Conservation (phyloP, 2,888 invertebrate species). For the Ectemnius cavifrons region DNA sequence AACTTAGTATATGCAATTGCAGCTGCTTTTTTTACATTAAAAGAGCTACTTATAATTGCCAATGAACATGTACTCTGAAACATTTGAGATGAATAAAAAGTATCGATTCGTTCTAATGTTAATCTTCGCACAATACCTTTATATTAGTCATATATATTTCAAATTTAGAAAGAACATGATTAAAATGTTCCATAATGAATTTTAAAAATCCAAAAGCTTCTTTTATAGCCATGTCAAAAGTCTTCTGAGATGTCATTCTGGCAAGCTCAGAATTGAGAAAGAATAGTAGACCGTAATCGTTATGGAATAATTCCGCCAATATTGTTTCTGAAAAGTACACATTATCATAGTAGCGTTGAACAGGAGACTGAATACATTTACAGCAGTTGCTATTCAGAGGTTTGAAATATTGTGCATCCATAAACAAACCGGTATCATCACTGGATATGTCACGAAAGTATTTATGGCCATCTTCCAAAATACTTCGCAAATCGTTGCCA, state of each 20-base stretch:
- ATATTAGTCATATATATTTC: constrained; percentile 50
- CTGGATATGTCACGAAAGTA: constrained; percentile 59
- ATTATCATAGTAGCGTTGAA: background rate
- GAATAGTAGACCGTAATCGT: constrained; percentile 46
- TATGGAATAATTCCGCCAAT: constrained; percentile 55
- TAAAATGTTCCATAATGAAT: constrained; percentile 62
- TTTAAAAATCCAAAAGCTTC: constrained; percentile 58
- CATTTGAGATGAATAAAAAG: background rate
- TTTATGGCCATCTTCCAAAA: constrained; percentile 50
- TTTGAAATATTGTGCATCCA: background rate
- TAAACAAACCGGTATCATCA: constrained; percentile 54
- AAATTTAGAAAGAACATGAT: constrained; percentile 43
- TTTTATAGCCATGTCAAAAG: constrained; percentile 45
- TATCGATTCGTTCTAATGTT: constrained; percentile 17
- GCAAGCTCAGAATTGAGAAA: constrained; percentile 57
- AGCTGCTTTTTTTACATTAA: constrained; percentile 58
- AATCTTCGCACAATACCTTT: constrained; percentile 50
- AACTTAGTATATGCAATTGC: constrained; percentile 57
- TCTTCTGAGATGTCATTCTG: constrained; percentile 17
- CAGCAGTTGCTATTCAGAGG: background rate
- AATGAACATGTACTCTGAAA: constrained; percentile 62
- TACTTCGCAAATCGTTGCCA: constrained; percentile 33
- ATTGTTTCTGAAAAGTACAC: constrained; percentile 46
- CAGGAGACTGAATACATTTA: background rate
- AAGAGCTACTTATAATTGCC: constrained; percentile 48